These are phyloP conservation scores for Sebastes variabilis DNA, from an alignment of 2,797 vertebrate species.

Conservation along the genomic window DNA sequence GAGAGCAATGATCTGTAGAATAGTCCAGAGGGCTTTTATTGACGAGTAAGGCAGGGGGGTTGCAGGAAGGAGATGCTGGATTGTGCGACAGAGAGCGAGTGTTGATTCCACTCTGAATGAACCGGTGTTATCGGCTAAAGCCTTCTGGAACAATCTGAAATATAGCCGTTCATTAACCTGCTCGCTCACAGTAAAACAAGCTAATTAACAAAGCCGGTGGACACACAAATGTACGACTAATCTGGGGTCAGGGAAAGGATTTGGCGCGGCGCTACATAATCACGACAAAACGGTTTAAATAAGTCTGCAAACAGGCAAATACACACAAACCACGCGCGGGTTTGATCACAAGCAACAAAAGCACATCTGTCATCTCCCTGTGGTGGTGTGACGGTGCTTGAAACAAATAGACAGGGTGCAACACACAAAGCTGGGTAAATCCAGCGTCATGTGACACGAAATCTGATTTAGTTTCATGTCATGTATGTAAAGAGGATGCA, in stretches of 20 bases:
- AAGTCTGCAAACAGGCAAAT: background rate
- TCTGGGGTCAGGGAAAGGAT: conserved; percentile 31
- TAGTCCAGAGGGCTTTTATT: conserved; percentile 46
- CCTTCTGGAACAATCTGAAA: conserved; percentile 49
- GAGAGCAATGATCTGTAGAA: conserved; percentile 55
- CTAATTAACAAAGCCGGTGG: conserved; percentile 52
- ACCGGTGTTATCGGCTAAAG: conserved; percentile 39
- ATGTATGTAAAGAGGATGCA: background rate
- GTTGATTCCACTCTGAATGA: conserved; percentile 49
- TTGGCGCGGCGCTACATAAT: conserved; percentile 14
- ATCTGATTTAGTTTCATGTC: background rate
- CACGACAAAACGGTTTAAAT: background rate
- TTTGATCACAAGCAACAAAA: background rate
- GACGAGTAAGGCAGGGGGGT: background rate
- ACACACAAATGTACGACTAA: conserved; percentile 28
- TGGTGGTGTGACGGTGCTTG: background rate
- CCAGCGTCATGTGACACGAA: background rate
- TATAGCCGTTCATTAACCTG: conserved; percentile 59
- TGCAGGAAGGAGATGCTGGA: conserved; percentile 11
- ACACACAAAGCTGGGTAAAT: background rate
- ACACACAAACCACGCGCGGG: background rate
- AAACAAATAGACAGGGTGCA: background rate
- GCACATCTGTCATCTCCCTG: background rate
- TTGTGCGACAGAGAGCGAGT: background rate
- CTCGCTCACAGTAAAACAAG: conserved; percentile 24